Evolutionary conservation across 2,888 invertebrate genomes (phyloP).

Genomic region (Orthosia incerta): DNA sequence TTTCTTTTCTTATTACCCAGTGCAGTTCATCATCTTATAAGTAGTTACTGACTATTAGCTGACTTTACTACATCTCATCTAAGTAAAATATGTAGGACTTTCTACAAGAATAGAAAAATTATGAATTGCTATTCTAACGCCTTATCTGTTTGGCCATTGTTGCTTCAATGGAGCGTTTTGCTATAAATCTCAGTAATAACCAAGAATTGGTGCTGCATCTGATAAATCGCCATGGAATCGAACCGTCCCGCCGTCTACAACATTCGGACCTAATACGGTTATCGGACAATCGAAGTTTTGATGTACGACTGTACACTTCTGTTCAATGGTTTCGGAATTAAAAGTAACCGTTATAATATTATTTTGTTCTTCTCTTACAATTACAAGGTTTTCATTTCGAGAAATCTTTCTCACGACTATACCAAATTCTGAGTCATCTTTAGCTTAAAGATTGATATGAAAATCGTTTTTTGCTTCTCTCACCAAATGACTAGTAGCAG

Average conservation of each 20-base stretch:
- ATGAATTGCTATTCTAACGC: constrained; percentile 6
- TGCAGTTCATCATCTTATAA: background rate
- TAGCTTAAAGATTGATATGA: constrained; percentile 10
- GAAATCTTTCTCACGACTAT: constrained; percentile 19
- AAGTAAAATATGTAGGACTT: constrained; percentile 1
- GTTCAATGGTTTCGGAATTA: constrained; percentile 14
- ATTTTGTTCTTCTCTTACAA: constrained; percentile 10
- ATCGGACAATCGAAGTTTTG: constrained; percentile 44
- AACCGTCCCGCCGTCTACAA: constrained; percentile 26
- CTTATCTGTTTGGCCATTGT: constrained; percentile 14
- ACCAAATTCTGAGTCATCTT: constrained; percentile 12
- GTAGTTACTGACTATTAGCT: background rate
- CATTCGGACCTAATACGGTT: constrained; percentile 46
- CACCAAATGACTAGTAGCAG: constrained; percentile 31
- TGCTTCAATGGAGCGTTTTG: constrained; percentile 20
- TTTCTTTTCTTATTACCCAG: background rate
- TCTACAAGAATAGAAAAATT: constrained; percentile 9
- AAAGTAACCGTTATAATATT: constrained; percentile 23
- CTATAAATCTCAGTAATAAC: constrained; percentile 47
- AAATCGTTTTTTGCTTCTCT: constrained; percentile 13
- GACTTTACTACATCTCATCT: background rate
- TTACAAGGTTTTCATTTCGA: constrained; percentile 3
- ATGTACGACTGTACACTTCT: constrained; percentile 37
- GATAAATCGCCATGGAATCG: constrained; percentile 42
- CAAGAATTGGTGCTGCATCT: constrained; percentile 42